Evolutionary conservation across 2,113 vertebrate genomes (phyloP), one percentile per base, ranked within the genome.

Genomic region (Malurus cyaneus): DNA sequence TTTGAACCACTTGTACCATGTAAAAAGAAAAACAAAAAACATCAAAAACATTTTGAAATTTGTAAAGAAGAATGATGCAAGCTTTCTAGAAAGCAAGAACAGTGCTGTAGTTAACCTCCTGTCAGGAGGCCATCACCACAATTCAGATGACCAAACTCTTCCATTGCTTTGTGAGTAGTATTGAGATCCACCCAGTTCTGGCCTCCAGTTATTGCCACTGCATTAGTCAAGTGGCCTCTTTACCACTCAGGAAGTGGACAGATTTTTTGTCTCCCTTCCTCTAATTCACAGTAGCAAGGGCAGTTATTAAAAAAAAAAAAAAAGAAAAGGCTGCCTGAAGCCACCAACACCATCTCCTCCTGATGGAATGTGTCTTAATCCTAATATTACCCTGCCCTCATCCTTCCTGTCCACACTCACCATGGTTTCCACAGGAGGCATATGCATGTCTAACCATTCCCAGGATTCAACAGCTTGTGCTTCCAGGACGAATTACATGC

Each of bases 21-120:
- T 23, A 46, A 86, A 47, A 86, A 92, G 42, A 86, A 47, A 86
- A 92, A n/a, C n/a, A 80, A 72, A 85, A 42, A 28, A 20, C 52
- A 67, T 86, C n/a, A 36, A 26, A 76, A 26, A 76, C 69, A 57
- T 46, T 86, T 67, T 76, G 61, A 93, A 84, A 89, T 62, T 64
- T 50, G 78, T 36, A 81, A 74, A 91, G 62, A 92, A 88, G 53
- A 67, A 92, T 53, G 49, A 83, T 20, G 36, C 53, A 81, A 76
- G 49, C 89, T 84, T 91, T 89, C 78, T 53, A 92, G 65, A 91
- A 92, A 93, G 89, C 4, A 9, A 79, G 72, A 90, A 88, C 47
- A 93, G 84, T 74, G 60, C 72, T 61, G 25, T 41, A 73, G 71
- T 91, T 88, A 93, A 76, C 89, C 86, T 84, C 77, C 57, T 76